Conservation (phyloP, 1,140 invertebrate genomes). For the Tetraneura akinire region DNA sequence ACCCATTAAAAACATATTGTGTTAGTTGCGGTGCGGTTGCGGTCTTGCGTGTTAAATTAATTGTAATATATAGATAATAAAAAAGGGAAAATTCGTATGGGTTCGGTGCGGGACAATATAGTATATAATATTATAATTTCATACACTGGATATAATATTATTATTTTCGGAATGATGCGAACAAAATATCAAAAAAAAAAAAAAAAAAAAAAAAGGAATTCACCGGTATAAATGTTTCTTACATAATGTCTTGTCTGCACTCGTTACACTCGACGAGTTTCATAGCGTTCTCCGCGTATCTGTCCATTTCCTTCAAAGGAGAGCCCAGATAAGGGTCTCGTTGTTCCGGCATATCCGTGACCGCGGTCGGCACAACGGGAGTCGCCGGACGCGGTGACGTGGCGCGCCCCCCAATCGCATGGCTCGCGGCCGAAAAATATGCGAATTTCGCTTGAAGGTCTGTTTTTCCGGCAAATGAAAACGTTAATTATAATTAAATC, state of each 20-base stretch:
- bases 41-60: slow-evolving; percentile 18
- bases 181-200: neutral
- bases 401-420: slow-evolving; percentile 65
- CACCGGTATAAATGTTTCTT: slow-evolving; percentile 61
- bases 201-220: too few relatives aligned
- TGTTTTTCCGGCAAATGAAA: too few relatives aligned
- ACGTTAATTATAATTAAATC: too few relatives aligned
- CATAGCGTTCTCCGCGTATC: slow-evolving; percentile 57
- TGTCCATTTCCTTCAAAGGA: slow-evolving; percentile 53
- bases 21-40: slow-evolving; percentile 2
- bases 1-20: too few relatives aligned
- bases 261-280: slow-evolving; percentile 69
- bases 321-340: slow-evolving; percentile 48
- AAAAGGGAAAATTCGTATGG: too few relatives aligned
- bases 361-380: slow-evolving; percentile 55
- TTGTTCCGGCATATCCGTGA: slow-evolving; percentile 52
- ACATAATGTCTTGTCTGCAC: slow-evolving; percentile 76
- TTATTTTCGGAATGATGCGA: too few relatives aligned
- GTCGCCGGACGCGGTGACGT: slow-evolving; percentile 61
- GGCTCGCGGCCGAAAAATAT: slow-evolving; percentile 66
- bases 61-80: too few relatives aligned
- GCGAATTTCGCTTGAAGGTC: slow-evolving; percentile 61
- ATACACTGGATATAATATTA: too few relatives aligned
- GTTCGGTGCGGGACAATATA: too few relatives aligned
- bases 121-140: too few relatives aligned